Base-by-base conservation (phyloP, 2,797 vertebrate species). In the Hydrolagus colliei region DNA sequence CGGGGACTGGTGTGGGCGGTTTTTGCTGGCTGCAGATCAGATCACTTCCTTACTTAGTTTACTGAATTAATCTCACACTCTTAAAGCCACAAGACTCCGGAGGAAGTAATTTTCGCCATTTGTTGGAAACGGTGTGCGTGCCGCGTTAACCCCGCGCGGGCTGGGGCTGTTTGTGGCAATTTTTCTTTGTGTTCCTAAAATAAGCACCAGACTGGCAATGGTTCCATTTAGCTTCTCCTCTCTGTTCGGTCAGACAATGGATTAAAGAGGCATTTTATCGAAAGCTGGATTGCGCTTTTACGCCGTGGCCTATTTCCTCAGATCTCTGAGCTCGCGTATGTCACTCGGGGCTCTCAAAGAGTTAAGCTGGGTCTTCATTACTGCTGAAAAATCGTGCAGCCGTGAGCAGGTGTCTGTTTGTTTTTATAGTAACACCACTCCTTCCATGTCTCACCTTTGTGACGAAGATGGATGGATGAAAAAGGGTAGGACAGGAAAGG, bases 1-100 rank as follows among this genome's bases (percentile, higher is more conserved):
- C 90, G 91, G 93, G 91, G 92, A 91, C 88, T 84, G 5, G 32
- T 72, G 63, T 18, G 35, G 63, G 68, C 71, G 87, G 87, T 71
- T 86, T 87, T 86, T 73, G 41, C 82, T 89, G 73, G 41, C 73
- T 88, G 85, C 87, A 88, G n/a, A 67, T 86, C 88, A 87, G 86
- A 74, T 73, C 85, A 73, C 72, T 84, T 84, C 79, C 79, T 35
- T 68, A 84, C 79, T 84, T 84, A 14, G 27, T 18, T 68, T 41
- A 68, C 63, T 84, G 79, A 71, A 84, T 84, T 84, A 71, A 68
- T 84, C 78, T 35, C 78, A 68, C 62, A 68, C 79, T 84, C 79
- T 84, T 84, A 84, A 84, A 84, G 79, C 79, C 10, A 14, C 79
- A 84, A 68, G 79, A 35, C 63, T 84, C 79, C 65, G 20, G 4